Conservation (phyloP, 2,797 vertebrate genomes). For the Anabacerthia variegaticeps region DNA sequence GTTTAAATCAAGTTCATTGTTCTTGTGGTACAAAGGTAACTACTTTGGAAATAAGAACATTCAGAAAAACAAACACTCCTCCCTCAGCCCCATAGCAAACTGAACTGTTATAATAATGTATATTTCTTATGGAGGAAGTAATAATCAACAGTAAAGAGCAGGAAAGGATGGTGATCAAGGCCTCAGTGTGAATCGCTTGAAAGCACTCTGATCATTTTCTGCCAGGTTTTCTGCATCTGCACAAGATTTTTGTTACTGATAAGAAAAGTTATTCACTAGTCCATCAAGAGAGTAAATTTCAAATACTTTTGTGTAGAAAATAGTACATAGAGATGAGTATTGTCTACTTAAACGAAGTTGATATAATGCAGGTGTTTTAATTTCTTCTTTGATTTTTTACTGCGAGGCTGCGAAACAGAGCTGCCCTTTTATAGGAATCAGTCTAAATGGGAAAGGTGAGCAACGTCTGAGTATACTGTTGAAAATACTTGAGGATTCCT, state of each 20-base stretch:
- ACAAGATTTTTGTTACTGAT: not conserved
- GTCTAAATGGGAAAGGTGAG: not conserved
- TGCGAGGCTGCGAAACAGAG: not conserved
- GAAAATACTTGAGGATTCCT: not conserved
- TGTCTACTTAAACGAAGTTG: not conserved
- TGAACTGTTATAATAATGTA: not conserved
- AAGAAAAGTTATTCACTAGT: not conserved
- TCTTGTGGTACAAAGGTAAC: constrained; percentile 49
- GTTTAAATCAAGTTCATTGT: constrained; percentile 61
- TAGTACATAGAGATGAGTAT: not conserved
- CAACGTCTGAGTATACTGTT: not conserved
- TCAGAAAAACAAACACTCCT: not conserved
- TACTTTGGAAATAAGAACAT: not conserved
- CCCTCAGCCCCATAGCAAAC: not conserved
- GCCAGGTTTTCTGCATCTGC: not conserved
- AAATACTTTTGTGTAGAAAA: not conserved
- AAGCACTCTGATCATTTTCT: not conserved
- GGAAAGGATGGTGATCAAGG: not conserved
- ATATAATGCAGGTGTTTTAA: not conserved
- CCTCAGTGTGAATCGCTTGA: not conserved
- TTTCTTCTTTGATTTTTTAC: not conserved
- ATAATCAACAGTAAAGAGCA: not conserved
- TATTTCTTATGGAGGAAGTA: not conserved
- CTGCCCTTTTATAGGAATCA: not conserved
- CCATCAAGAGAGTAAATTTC: not conserved